phyloP scores from a whole-genome alignment of 1,140 invertebrate genomes.

The Drosophila paulistorum region DNA sequence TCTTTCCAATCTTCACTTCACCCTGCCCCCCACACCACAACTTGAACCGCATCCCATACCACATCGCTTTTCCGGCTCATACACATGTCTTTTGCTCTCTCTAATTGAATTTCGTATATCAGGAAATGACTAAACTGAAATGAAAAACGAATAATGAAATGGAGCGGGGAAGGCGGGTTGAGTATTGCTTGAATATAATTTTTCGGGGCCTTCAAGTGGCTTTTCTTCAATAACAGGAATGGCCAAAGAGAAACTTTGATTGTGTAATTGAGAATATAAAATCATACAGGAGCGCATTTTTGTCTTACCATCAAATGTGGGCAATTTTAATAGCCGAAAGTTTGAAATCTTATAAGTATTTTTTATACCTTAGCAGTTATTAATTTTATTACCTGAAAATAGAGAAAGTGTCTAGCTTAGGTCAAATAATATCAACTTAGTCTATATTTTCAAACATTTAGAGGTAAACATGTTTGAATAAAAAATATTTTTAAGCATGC shows the following conservation, averaged over 20 bases:
- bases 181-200: constrained; percentile 2
- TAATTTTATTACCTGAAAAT: no score
- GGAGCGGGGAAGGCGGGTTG: neutral
- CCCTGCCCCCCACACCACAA: neutral
- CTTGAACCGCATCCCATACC: neutral
- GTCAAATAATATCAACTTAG: no score
- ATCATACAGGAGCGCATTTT: neutral
- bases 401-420: no score
- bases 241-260: constrained; percentile 18
- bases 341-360: no score
- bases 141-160: constrained; percentile 8
- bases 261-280: constrained; percentile 43
- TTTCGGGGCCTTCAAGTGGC: constrained; percentile 38
- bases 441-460: no score
- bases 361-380: no score
- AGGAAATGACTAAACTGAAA: constrained; percentile 75
- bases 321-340: no score
- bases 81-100: constrained; percentile 13
- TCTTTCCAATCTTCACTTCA: neutral
- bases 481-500: no score
- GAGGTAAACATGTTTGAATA: no score
- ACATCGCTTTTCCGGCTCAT: constrained; percentile 56
- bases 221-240: constrained; percentile 33
- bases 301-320: no score
- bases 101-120: constrained; percentile 55